These are phyloP conservation scores for Drosophila paucipuncta DNA, from an alignment of 2,888 invertebrate genomes.

Conservation along the genomic window DNA sequence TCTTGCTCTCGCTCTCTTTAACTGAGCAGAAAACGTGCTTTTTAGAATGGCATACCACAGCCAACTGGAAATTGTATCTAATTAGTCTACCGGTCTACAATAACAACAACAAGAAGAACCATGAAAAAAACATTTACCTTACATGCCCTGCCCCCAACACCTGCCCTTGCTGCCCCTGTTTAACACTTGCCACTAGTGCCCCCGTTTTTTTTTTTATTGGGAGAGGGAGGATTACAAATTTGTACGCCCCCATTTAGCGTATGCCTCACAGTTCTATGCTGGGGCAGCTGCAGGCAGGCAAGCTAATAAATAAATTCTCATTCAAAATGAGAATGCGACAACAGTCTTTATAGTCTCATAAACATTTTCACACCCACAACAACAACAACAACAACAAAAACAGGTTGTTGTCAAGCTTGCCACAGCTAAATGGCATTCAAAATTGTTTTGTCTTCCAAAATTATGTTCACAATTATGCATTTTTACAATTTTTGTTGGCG, in stretches of 20 bases:
- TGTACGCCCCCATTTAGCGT: slow-evolving; percentile 39
- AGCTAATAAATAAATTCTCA: slow-evolving; percentile 64
- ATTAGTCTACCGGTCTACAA: slow-evolving; percentile 70
- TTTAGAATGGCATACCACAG: slow-evolving; percentile 63
- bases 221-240: slow-evolving; percentile 3
- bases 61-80: slow-evolving; percentile 80
- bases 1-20: slow-evolving; percentile 13
- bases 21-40: slow-evolving; percentile 70
- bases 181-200: slow-evolving; percentile 30
- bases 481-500: slow-evolving; percentile 26
- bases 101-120: slow-evolving; percentile 18
- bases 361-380: slow-evolving; percentile 57
- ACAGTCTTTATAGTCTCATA: slow-evolving; percentile 56
- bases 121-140: slow-evolving; percentile 11
- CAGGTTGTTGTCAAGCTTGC: slow-evolving; percentile 44
- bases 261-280: slow-evolving; percentile 32
- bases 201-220: slow-evolving; percentile 8
- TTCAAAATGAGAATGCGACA: slow-evolving; percentile 59
- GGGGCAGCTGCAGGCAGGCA: slow-evolving; percentile 1
- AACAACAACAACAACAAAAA: slow-evolving; percentile 20
- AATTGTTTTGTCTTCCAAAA: slow-evolving; percentile 31
- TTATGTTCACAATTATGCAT: slow-evolving; percentile 40
- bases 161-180: not conserved
- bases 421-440: slow-evolving; percentile 29
- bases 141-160: not conserved